These are phyloP conservation scores for Ennomos fuscantarius DNA, from an alignment of 2,888 invertebrate genomes.

Conservation along the genomic window DNA sequence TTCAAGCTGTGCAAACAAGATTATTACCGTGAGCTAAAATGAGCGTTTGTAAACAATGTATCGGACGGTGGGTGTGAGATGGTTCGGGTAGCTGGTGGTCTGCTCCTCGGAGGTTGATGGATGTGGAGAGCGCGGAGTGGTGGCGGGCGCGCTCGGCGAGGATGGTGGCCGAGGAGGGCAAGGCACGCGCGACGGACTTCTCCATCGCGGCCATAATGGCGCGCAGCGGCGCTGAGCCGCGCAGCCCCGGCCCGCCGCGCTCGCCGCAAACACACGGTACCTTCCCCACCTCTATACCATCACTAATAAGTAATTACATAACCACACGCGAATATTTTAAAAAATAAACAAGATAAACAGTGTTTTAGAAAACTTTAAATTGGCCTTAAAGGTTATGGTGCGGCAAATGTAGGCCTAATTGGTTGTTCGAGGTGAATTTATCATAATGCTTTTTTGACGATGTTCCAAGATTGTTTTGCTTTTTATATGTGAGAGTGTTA, in stretches of 20 bases:
- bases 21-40: constrained; percentile 10
- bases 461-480: no score
- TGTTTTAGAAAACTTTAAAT: background rate
- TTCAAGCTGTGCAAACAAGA: constrained; percentile 11
- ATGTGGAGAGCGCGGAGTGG: constrained; percentile 78
- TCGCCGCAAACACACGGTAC: constrained; percentile 56
- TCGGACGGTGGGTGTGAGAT: constrained; percentile 73
- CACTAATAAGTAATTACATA: constrained; percentile 58
- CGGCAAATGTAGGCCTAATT: no score
- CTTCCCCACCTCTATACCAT: constrained; percentile 30
- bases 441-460: no score
- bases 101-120: constrained; percentile 72
- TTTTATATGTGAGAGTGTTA: no score
- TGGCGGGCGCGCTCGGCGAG: constrained; percentile 68
- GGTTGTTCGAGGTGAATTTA: no score
- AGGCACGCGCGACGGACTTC: constrained; percentile 93
- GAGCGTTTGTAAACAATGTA: constrained; percentile 51
- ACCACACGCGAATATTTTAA: background rate
- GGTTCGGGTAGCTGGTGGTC: constrained; percentile 43
- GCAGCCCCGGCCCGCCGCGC: constrained; percentile 76
- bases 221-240: constrained; percentile 79
- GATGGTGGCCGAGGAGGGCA: constrained; percentile 80
- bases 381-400: constrained; percentile 49
- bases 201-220: constrained; percentile 98
- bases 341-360: background rate